Evolutionary conservation across 2,888 invertebrate species (phyloP).

Genomic region (Cephus runcator): DNA sequence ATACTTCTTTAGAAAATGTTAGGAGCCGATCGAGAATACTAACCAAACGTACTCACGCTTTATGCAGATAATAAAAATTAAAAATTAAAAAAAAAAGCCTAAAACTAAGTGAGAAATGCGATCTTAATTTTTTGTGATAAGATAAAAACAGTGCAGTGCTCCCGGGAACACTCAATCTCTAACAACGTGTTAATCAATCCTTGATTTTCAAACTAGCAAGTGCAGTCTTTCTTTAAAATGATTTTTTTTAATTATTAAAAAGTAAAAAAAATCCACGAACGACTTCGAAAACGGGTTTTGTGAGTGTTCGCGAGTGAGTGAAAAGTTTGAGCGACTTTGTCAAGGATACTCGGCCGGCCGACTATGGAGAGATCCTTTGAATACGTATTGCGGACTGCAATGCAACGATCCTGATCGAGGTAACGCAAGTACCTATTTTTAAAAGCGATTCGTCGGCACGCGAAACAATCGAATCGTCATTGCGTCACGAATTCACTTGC

Average conservation of each 20-base stretch:
- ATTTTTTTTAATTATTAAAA: background rate
- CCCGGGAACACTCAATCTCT: background rate
- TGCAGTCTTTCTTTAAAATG: background rate
- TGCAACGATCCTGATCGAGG: slow-evolving; percentile 26
- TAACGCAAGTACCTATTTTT: slow-evolving; percentile 46
- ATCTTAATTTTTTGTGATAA: background rate
- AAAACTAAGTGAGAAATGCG: background rate
- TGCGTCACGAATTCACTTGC: background rate
- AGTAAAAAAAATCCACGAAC: background rate
- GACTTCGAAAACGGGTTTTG: slow-evolving; percentile 23
- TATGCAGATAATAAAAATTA: background rate
- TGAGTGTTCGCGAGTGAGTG: slow-evolving; percentile 46
- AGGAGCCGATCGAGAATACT: background rate
- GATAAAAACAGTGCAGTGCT: background rate
- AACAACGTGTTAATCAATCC: background rate
- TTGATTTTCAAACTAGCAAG: background rate
- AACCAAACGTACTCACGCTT: background rate
- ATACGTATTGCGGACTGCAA: background rate
- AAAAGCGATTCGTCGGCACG: slow-evolving; percentile 24
- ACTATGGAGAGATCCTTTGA: slow-evolving; percentile 20
- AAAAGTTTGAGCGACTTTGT: slow-evolving; percentile 34
- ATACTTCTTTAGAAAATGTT: too few relatives aligned
- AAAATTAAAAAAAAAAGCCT: background rate
- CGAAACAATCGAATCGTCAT: background rate
- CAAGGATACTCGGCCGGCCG: slow-evolving; percentile 31